Evolutionary conservation across 53 echinoderm and acorn worm species (phyloP).

Genomic region (Echinometra lucunter): DNA sequence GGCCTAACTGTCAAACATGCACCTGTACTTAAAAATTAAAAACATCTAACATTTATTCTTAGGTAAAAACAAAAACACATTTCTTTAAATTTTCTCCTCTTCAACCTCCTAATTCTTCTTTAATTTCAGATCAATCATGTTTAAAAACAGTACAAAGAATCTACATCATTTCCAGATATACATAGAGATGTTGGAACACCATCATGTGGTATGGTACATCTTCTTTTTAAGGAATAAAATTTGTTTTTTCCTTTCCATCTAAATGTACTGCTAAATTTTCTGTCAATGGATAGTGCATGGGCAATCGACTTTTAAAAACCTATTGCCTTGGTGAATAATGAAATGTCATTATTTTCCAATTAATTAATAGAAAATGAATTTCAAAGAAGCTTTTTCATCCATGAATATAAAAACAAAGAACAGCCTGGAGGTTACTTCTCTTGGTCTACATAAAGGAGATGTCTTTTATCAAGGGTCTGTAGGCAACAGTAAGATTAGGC

Average conservation of each 20-base stretch:
- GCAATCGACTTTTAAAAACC: background rate
- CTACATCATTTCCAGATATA: too few species aligned
- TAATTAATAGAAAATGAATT: background rate
- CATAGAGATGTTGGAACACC: too few species aligned
- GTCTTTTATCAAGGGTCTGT: constrained; percentile 59
- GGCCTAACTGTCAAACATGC: too few species aligned
- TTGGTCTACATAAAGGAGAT: constrained; percentile 24
- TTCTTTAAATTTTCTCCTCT: background rate
- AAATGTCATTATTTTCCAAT: background rate
- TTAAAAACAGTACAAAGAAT: too few species aligned
- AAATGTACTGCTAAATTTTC: background rate
- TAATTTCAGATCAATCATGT: too few species aligned
- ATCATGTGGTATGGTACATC: background rate
- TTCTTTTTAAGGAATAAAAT: background rate
- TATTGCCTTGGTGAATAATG: background rate
- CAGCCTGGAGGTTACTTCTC: constrained; percentile 35
- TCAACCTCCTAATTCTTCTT: background rate
- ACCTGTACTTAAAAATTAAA: too few species aligned
- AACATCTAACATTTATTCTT: too few species aligned
- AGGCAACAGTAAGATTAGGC: constrained; percentile 65
- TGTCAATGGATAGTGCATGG: background rate
- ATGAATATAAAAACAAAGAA: constrained; percentile 51
- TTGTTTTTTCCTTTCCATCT: background rate
- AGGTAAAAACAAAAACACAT: too few species aligned
- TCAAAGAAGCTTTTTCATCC: constrained; percentile 10